Percentiles rank a stretch among this genome's conserved stretches.
Evolutionary conservation across 2,888 invertebrate species (phyloP).

Genomic region (Limnephilus marmoratus): DNA sequence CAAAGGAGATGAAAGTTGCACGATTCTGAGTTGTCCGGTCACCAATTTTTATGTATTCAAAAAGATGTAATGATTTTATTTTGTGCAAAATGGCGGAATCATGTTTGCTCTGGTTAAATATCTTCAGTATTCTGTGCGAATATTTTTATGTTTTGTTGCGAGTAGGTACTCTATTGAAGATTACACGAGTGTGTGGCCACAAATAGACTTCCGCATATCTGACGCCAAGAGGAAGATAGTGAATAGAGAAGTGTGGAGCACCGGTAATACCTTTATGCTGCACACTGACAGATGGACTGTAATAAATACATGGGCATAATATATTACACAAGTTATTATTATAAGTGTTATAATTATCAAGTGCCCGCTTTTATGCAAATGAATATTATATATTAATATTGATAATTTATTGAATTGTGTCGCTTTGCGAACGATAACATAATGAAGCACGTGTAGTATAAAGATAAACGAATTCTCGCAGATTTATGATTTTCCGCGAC

Average conservation of each 20-base stretch:
- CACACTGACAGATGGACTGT: neutral
- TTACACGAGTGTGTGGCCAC: conserved; percentile 37
- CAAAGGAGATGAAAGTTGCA: too few species aligned
- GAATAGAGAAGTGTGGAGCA: neutral
- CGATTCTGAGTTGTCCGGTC: too few species aligned
- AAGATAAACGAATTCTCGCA: neutral
- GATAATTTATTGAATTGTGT: neutral
- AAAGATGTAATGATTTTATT: neutral
- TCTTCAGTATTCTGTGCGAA: neutral
- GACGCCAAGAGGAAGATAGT: conserved; percentile 43
- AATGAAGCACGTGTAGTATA: neutral
- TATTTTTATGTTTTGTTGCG: neutral
- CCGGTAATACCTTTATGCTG: conserved; percentile 5
- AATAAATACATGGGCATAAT: neutral
- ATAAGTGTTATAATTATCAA: neutral
- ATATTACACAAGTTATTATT: neutral
- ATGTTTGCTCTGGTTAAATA: neutral
- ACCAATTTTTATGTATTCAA: neutral
- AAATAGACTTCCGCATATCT: conserved; percentile 47
- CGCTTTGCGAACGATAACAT: neutral
- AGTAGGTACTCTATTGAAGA: conserved; percentile 14
- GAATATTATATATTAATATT: neutral
- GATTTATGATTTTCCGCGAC: neutral
- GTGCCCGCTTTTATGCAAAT: neutral
- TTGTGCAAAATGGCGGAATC: neutral